Percentiles rank a stretch among this genome's conserved stretches.
These are phyloP conservation scores for Parapsyche elsis DNA, from an alignment of 1,140 invertebrate genomes.

Conservation along the genomic window DNA sequence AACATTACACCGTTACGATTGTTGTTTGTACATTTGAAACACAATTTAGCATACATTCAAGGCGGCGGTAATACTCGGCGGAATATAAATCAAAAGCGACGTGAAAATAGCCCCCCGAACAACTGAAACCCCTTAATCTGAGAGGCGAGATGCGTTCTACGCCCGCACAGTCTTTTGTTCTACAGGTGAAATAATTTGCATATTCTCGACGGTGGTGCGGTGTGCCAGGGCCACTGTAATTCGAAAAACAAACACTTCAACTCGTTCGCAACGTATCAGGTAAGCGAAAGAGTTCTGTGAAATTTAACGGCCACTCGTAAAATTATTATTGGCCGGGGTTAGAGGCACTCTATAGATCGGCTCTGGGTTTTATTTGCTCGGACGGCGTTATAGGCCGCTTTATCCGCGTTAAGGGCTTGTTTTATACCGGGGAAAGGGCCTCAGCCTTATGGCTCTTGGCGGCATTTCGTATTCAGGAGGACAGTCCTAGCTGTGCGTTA, in stretches of 20 bases:
- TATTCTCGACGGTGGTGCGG: not conserved
- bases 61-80: not conserved
- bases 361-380: slow-evolving; percentile 21
- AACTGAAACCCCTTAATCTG: slow-evolving; percentile 22
- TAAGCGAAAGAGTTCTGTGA: not conserved
- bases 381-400: slow-evolving; percentile 28
- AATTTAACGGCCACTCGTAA: slow-evolving; percentile 36
- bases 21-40: slow-evolving; percentile 24
- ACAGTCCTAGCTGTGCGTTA: no score
- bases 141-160: not conserved
- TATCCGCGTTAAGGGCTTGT: slow-evolving; percentile 43
- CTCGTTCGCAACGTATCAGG: no score
- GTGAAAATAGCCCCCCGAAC: slow-evolving; percentile 15
- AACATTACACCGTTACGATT: slow-evolving; percentile 9
- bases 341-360: slow-evolving; percentile 1
- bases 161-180: not conserved
- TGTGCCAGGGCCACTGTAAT: no score
- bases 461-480: slow-evolving; percentile 28
- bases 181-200: slow-evolving; percentile 7
- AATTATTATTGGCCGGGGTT: slow-evolving; percentile 28
- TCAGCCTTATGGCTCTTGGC: slow-evolving; percentile 4
- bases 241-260: no score
- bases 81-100: slow-evolving; percentile 26
- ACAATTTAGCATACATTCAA: slow-evolving; percentile 16
- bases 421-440: slow-evolving; percentile 34